Evolutionary conservation across 2,113 vertebrate species (phyloP), one percentile per base, ranked within the genome.

Genomic region (Mohoua ochrocephala): DNA sequence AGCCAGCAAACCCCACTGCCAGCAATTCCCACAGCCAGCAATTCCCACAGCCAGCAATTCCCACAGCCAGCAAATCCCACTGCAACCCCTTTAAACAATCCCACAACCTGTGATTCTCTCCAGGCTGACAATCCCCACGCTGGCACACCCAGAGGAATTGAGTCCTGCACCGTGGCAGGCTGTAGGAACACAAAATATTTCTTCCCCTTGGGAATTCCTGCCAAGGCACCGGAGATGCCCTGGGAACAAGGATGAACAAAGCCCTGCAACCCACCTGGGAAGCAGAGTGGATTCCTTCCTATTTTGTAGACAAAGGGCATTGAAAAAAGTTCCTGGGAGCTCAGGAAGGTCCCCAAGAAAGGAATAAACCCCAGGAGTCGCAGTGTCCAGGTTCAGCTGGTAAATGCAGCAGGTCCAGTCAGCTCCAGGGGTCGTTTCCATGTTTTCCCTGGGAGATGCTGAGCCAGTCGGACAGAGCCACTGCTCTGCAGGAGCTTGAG

Each of bases 171-270:
- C 87, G 3, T 2, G 57, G 82, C 75, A 84, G 70, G 70, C 54
- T 93, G 75, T 44, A 77, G 81, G 47, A 65, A 61, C 31, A 5
- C 13, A 21, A 1, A 42, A 10, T 16, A 52, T 12, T 84, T 26
- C 44, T 89, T 81, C 77, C 77, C 87, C 60, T 68, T 42, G 60
- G 76, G 69, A 70, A 94, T 23, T 39, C 60, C 87, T 94, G 73
- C 61, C 78, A 70, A 69, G 89, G 56, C 64, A 84, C 19, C 3
- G 1, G 56, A 35, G 37, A 10, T 53, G 21, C 33, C 69, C 64
- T 33, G 24, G 45, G 83, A 77, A 30, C 28, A 24, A 69, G 82
- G 83, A 86, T 70, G 54, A 26, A 47, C 39, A 65, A 30, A 91
- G 49, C 49, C 53, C 87, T 30, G 53, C 53, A 9, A 18, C 12